phyloP scores from a whole-genome alignment of 2,113 vertebrate species.

The Cavia aperea region DNA sequence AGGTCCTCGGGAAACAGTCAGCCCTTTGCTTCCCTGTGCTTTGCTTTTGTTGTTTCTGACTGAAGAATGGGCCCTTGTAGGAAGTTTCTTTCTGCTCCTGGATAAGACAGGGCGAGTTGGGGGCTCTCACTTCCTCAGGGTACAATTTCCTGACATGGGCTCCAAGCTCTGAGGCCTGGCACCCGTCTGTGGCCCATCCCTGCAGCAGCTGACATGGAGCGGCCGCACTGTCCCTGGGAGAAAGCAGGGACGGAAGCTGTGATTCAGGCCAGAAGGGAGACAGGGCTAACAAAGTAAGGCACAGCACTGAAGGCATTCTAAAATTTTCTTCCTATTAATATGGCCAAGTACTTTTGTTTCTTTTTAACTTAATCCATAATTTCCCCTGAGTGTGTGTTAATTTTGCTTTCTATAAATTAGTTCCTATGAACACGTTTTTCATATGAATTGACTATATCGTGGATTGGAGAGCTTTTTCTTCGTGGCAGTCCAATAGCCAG shows the following conservation, averaged over 20 bases:
- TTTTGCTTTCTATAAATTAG: conserved; percentile 38
- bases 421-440: not conserved
- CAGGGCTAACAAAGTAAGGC: not conserved
- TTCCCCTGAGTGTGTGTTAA: conserved; percentile 3
- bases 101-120: not conserved
- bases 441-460: not conserved
- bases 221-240: not conserved
- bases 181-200: not conserved
- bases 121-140: not conserved
- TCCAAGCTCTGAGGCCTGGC: not conserved
- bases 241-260: not conserved
- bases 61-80: conserved; percentile 44
- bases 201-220: not conserved
- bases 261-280: not conserved
- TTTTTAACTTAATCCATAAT: not conserved
- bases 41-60: conserved; percentile 54
- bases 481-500: not conserved
- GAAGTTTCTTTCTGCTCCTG: conserved; percentile 17
- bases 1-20: conserved; percentile 42
- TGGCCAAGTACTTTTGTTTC: not conserved
- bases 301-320: not conserved
- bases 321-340: not conserved
- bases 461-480: not conserved
- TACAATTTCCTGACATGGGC: not conserved
- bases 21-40: conserved; percentile 45